These are phyloP conservation scores for Luperina nickerlii DNA, from an alignment of 2,888 invertebrate species.

Conservation along the genomic window DNA sequence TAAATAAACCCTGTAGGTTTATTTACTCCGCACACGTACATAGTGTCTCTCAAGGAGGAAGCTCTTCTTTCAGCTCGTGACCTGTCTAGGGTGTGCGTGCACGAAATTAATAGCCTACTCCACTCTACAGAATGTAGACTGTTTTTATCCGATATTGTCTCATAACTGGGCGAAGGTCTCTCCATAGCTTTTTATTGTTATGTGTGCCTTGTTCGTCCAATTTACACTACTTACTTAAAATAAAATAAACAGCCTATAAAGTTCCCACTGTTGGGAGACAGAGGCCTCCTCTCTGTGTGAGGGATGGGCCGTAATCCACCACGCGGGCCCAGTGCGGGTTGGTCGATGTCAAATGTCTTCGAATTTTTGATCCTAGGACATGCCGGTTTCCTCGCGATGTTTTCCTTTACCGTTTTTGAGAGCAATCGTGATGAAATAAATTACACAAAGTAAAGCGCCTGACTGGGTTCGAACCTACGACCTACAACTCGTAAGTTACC, in stretches of 20 bases:
- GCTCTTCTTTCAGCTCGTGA: constrained; percentile 42
- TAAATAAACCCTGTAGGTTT: constrained; percentile 52
- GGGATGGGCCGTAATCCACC: background rate
- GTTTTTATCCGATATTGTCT: background rate
- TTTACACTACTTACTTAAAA: constrained; percentile 21
- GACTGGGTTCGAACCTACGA: background rate
- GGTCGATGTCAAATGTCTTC: background rate
- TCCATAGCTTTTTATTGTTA: background rate
- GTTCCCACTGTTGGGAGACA: too few species aligned
- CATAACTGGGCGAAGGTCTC: too few species aligned
- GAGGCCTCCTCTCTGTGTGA: background rate
- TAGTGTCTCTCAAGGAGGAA: constrained; percentile 24
- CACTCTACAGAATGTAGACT: background rate
- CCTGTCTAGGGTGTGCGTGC: constrained; percentile 45
- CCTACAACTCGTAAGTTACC: background rate
- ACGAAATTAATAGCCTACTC: constrained; percentile 49
- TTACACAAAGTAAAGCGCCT: too few species aligned
- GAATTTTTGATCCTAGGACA: background rate
- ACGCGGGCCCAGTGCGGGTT: background rate
- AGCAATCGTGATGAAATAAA: background rate
- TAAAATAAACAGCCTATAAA: too few species aligned
- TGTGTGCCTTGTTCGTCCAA: background rate
- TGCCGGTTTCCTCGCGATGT: background rate
- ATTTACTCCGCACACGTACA: too few species aligned
- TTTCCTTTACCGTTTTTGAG: background rate